These are phyloP conservation scores for Callochromis pleurospilus DNA, from an alignment of 2,113 vertebrate species.

Conservation along the genomic window DNA sequence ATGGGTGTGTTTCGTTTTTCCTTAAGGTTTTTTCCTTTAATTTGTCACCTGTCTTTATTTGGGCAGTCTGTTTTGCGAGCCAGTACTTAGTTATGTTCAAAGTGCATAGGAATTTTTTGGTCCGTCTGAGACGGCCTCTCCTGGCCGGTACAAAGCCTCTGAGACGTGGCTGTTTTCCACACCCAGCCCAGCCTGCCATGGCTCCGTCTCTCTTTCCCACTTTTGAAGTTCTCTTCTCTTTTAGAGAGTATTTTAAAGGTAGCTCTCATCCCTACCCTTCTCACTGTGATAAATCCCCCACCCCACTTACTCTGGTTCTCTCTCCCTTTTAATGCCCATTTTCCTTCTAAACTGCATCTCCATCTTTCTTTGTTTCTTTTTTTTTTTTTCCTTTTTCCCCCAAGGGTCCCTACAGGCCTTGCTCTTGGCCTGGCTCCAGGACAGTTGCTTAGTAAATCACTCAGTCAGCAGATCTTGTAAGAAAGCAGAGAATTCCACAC, in stretches of 20 bases:
- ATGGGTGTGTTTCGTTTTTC: background rate
- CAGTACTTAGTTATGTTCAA: constrained; percentile 8
- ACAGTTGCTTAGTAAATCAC: constrained; percentile 74
- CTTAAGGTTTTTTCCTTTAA: background rate
- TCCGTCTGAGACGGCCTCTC: constrained; percentile 35
- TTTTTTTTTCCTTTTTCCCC: background rate
- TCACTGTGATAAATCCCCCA: background rate
- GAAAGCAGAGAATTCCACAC: constrained; percentile 67
- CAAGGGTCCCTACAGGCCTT: constrained; percentile 54
- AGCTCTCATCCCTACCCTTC: constrained; percentile 36
- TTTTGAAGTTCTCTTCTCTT: constrained; percentile 51
- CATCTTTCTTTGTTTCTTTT: background rate
- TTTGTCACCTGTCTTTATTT: background rate
- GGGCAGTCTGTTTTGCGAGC: background rate
- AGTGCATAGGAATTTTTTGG: constrained; percentile 13
- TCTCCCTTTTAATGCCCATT: constrained; percentile 4
- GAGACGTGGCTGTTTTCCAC: constrained; percentile 74
- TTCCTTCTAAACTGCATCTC: constrained; percentile 40
- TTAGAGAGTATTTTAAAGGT: constrained; percentile 56
- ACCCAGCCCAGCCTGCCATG: constrained; percentile 33
- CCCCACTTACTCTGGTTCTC: background rate
- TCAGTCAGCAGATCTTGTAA: constrained; percentile 49
- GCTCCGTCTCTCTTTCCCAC: constrained; percentile 27
- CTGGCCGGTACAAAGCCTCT: constrained; percentile 45
- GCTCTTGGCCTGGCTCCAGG: constrained; percentile 62